phyloP scores from a whole-genome alignment of 2,888 invertebrate genomes.

The Hymenopus coronatus region DNA sequence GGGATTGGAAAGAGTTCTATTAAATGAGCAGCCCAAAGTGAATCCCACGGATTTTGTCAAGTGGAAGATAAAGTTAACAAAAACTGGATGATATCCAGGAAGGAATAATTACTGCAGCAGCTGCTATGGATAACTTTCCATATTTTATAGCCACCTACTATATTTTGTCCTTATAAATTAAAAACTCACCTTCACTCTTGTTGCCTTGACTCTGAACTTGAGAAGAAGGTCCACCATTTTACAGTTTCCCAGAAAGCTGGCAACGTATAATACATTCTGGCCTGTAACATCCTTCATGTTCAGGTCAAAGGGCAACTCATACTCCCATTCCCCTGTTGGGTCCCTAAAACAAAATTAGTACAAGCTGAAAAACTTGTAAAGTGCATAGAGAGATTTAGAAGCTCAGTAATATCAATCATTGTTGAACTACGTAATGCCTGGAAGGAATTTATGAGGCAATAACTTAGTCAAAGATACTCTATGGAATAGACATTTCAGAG shows the following conservation, averaged over 20 bases:
- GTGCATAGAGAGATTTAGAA: not conserved
- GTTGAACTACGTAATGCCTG: too few relatives aligned
- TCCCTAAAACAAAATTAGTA: constrained; percentile 51
- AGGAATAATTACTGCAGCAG: not conserved
- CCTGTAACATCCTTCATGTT: constrained; percentile 88
- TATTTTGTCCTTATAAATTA: constrained; percentile 34
- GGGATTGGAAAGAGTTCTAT: too few relatives aligned
- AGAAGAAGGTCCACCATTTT: constrained; percentile 75
- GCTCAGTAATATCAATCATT: too few relatives aligned
- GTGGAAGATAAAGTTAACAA: too few relatives aligned
- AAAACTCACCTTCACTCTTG: constrained; percentile 44
- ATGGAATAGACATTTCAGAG: too few relatives aligned
- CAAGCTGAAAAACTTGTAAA: not conserved
- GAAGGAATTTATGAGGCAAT: too few relatives aligned
- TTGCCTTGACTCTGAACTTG: constrained; percentile 64
- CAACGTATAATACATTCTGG: constrained; percentile 87
- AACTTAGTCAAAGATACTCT: too few relatives aligned
- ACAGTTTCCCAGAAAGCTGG: constrained; percentile 78
- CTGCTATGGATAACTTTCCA: not conserved
- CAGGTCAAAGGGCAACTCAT: constrained; percentile 85
- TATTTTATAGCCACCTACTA: constrained; percentile 27
- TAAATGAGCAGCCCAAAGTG: too few relatives aligned
- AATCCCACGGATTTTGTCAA: too few relatives aligned
- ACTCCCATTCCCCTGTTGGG: constrained; percentile 72
- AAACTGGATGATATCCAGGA: not conserved